Evolutionary conservation across 2,888 invertebrate species (phyloP), one percentile per base, ranked within the genome.

Genomic region (Choristoneura rosaceana): DNA sequence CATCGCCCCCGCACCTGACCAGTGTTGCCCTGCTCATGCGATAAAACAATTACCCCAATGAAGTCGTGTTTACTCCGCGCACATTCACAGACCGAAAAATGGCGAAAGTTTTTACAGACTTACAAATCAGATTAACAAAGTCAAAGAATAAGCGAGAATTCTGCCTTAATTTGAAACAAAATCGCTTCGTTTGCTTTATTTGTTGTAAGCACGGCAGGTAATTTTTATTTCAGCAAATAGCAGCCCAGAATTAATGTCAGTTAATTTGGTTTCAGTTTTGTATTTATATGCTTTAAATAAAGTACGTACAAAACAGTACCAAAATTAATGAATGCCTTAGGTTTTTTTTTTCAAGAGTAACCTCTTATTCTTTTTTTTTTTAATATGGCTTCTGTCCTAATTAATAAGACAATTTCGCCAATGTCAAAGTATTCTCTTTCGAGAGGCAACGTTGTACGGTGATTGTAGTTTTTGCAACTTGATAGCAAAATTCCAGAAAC

Each of bases 41-140:
- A 94, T 93, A 93, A 94, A 94, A 93, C 92, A 94, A 94, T 93
- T 93, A 93, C 91, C 87, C 84, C 87, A 85, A 85, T 87, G 85
- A 88, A 91, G 84, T 87, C 82, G 84, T 83, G 87, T 86, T 87
- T 79, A 82, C 76, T 83, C 82, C 87, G 88, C 81, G 82, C 84
- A 86, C 85, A 84, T 83, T 82, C 77, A 79, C 81, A 83, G 82
- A 80, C 82, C 80, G 80, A 82, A 85, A 84, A 83, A 85, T 77
- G 75, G 78, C 69, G 55, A 75, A 73, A 75, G 67, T 69, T 76
- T 74, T 75, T 43, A 68, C 68, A 67, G 64, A 73, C 65, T 59
- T 73, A 70, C 69, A 59, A 66, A 74, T 69, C 69, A 76, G 71
- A 74, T 71, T 71, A 74, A 43, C 50, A 15, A 67, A 74, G 70